phyloP scores from a whole-genome alignment of 2,113 vertebrate genomes.

The Rhea pennata region DNA sequence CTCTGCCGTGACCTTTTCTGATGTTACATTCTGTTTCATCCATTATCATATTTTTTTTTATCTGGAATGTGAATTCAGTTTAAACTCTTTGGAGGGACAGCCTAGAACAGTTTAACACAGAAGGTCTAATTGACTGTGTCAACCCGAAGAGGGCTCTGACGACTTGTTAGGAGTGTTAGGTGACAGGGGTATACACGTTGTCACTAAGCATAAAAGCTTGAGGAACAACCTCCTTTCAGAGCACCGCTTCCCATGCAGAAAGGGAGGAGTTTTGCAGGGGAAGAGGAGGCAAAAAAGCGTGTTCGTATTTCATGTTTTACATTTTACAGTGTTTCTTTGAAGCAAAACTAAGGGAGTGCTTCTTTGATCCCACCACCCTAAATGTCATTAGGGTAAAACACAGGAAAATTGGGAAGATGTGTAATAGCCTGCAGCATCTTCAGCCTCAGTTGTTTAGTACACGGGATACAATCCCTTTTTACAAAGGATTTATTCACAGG shows the following conservation, averaged over 20 bases:
- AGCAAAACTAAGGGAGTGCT: not conserved
- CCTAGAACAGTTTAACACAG: not conserved
- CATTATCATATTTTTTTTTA: not conserved
- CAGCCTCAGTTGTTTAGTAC: not conserved
- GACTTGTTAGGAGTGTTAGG: not conserved
- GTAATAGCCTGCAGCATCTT: not conserved
- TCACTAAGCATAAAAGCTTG: not conserved
- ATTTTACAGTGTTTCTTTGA: not conserved
- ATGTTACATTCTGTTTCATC: not conserved
- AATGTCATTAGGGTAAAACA: not conserved
- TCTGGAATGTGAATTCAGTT: not conserved
- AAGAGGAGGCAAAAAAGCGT: not conserved
- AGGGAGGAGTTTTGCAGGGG: not conserved
- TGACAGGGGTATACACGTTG: not conserved
- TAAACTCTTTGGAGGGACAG: not conserved
- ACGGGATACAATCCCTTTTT: not conserved
- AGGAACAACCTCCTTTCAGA: not conserved
- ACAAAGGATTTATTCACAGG: not conserved
- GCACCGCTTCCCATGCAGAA: not conserved
- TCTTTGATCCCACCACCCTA: not conserved
- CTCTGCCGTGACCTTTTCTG: not conserved
- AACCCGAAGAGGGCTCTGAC: not conserved
- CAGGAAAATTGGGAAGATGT: not conserved
- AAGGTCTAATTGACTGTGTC: not conserved
- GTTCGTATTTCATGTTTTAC: not conserved